Evolutionary conservation across 2,888 invertebrate genomes (phyloP), one percentile per base, ranked within the genome.

Genomic region (Temnothorax ravouxi): DNA sequence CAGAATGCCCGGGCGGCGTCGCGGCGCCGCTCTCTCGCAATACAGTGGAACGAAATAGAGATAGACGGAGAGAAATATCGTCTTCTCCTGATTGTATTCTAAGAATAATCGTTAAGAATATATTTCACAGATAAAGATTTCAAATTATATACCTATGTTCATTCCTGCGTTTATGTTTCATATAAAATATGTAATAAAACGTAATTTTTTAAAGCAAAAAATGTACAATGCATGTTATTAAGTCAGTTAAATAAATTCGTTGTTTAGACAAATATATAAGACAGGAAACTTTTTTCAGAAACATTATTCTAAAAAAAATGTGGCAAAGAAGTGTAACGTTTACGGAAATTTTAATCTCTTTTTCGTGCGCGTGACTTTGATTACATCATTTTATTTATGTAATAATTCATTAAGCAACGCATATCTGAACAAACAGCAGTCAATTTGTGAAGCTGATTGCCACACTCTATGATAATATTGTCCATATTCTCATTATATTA

Each of bases 1-100:
- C 91, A 84, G 87, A 91, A 90, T 88, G 91, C 88, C 91, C 89
- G 34, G 34, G 5, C 34, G 90, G 89, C 91, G 88, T 91, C 91
- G 90, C 86, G 91, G 91, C 91, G 92, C 92, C 92, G 89, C 80
- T 66, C 59, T 66, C 54, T 67, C 8, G 18, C 62, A 34, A 59
- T 41, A 62, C 34, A 21, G 25, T 41, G 50, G 8, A 62, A 64
- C 54, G 61, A 83, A 59, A 69, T 56, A 66, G 47, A 83, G 47
- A 74, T 52, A 18, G 66, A 38, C 9, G 25, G 47, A 62, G 47
- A 47, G 34, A 64, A 66, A 79, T 56, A 59, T 59, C 34, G n/a
- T 4, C 25, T 54, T 47, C 18, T 47, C 79, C 38, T 59, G 67
- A 77, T 21, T 47, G 9, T 50, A 38, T 34, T 34, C 34, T 25